Conservation (phyloP, 2,113 vertebrate species). For the Otolemur garnettii region DNA sequence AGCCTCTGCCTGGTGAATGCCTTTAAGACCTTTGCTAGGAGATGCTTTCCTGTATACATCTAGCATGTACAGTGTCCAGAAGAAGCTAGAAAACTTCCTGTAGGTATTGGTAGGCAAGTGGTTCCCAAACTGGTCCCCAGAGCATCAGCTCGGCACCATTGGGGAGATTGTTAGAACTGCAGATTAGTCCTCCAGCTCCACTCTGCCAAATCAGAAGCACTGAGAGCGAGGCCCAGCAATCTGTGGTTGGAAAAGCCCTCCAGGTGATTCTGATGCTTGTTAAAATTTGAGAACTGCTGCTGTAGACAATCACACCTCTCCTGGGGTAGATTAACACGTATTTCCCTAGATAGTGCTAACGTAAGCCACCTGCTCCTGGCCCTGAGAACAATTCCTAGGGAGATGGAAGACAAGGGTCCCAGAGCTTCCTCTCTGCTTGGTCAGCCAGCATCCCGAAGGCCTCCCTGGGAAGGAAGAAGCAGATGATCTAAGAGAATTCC, state of each 20-base stretch:
- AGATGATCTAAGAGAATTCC: not conserved
- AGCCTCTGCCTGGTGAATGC: not conserved
- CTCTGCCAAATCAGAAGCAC: not conserved
- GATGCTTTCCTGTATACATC: not conserved
- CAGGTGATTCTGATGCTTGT: not conserved
- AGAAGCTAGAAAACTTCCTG: not conserved
- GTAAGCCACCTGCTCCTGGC: not conserved
- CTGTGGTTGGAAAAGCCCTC: not conserved
- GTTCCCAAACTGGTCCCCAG: not conserved
- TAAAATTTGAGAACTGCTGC: not conserved
- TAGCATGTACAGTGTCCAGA: not conserved
- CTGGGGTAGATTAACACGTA: not conserved
- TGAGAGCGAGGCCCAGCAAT: not conserved
- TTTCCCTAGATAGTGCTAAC: not conserved
- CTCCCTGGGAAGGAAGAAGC: not conserved
- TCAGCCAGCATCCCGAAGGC: rapidly evolving
- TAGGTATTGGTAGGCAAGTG: not conserved
- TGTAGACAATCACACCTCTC: not conserved
- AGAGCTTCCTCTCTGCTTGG: not conserved
- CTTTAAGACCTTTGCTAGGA: not conserved
- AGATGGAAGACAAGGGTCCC: not conserved
- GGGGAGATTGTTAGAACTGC: not conserved
- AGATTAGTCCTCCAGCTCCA: not conserved
- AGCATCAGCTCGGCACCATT: not conserved
- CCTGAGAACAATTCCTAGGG: not conserved